phyloP scores from a whole-genome alignment of 2,888 invertebrate species.

The Didymodactylos carnosus region DNA sequence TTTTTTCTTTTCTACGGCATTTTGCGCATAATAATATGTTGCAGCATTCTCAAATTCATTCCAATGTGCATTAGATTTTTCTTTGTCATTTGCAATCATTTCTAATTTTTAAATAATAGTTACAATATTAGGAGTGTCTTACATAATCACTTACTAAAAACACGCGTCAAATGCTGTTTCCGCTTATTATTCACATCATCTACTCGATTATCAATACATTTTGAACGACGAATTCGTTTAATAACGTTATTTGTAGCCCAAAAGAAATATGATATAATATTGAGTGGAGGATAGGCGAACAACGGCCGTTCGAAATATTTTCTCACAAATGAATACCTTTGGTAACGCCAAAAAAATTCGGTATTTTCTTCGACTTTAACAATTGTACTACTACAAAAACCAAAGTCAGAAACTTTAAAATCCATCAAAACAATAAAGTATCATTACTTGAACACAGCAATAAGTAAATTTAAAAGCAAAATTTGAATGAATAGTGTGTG shows the following conservation, averaged over 20 bases:
- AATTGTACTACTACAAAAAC: slow-evolving; percentile 28
- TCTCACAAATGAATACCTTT: slow-evolving; percentile 28
- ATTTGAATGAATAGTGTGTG: background rate
- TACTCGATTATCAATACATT: background rate
- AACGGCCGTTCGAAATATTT: slow-evolving; percentile 30
- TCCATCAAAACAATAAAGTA: no score
- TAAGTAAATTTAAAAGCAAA: background rate
- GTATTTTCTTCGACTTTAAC: slow-evolving; percentile 29
- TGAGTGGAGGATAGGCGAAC: slow-evolving; percentile 28
- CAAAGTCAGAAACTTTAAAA: background rate
- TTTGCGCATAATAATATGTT: background rate
- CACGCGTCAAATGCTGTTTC: background rate
- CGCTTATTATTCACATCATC: background rate
- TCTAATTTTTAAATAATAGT: background rate
- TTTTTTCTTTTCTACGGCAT: background rate
- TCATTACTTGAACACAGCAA: background rate
- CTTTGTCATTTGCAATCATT: background rate
- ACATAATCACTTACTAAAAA: background rate
- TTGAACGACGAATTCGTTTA: background rate
- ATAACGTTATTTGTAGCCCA: background rate
- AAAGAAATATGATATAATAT: slow-evolving; percentile 17
- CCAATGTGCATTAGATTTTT: background rate
- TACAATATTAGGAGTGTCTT: background rate
- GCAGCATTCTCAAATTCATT: background rate
- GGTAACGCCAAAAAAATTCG: slow-evolving; percentile 27